Evolutionary conservation across 2,888 invertebrate species (phyloP).

Genomic region (Acrocera orbiculus): DNA sequence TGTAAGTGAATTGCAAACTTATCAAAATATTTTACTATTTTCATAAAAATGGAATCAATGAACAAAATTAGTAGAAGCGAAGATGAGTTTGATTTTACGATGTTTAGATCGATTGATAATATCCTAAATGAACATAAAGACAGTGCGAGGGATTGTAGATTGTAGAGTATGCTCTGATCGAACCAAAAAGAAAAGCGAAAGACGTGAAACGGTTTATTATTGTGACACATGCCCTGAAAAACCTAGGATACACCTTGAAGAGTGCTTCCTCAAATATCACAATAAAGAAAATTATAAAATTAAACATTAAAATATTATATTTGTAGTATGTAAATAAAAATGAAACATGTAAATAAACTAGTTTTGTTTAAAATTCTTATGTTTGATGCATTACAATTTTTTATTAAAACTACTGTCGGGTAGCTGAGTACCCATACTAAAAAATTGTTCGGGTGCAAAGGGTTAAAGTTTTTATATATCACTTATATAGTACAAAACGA

Average conservation of each 20-base stretch:
- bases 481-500: no score
- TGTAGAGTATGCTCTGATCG: neutral
- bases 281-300: no score
- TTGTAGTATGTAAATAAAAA: neutral
- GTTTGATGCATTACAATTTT: no score
- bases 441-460: neutral
- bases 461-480: neutral
- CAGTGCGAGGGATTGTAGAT: neutral
- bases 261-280: no score
- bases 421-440: neutral
- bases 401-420: neutral
- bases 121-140: neutral
- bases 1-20: no score
- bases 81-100: no score
- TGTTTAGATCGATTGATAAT: no score
- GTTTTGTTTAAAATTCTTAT: neutral
- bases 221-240: neutral
- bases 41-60: no score
- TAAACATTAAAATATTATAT: slow-evolving; percentile 1
- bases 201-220: neutral
- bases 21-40: no score
- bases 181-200: slow-evolving; percentile 1
- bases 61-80: no score
- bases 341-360: neutral
- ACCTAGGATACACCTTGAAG: slow-evolving; percentile 1